Conservation (phyloP, 2,113 vertebrate species). For the Rana temporaria region DNA sequence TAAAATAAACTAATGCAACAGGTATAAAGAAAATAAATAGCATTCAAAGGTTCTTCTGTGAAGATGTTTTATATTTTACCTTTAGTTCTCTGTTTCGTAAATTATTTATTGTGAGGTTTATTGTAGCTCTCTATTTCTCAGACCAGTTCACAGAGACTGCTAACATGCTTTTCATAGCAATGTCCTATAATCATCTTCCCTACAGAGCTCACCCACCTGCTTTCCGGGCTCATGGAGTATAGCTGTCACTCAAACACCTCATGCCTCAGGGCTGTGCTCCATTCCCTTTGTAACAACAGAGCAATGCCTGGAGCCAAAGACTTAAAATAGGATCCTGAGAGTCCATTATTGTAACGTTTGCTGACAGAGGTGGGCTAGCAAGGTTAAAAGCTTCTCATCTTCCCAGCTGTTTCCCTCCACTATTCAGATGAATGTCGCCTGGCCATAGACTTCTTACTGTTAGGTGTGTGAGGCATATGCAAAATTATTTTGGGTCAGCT, state of each 20-base stretch:
- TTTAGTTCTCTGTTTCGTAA: too few species aligned
- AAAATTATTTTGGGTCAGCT: background rate
- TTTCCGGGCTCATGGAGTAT: background rate
- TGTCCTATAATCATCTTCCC: background rate
- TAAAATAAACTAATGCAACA: too few species aligned
- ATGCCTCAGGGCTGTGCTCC: background rate
- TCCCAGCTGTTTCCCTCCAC: background rate
- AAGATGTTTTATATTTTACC: too few species aligned
- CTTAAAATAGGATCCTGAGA: constrained; percentile 7
- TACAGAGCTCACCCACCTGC: background rate
- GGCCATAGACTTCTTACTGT: background rate
- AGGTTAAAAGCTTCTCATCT: constrained; percentile 10
- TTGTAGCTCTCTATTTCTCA: background rate
- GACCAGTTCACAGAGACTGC: background rate
- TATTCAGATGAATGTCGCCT: constrained; percentile 32
- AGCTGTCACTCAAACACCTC: background rate
- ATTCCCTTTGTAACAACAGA: constrained; percentile 25
- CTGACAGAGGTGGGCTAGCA: constrained; percentile 55
- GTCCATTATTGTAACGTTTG: constrained; percentile 49
- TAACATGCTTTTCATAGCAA: background rate
- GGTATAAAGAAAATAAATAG: too few species aligned
- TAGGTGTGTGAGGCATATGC: background rate
- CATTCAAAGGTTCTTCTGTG: too few species aligned
- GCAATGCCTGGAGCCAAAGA: background rate
- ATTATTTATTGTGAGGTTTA: background rate